Conservation (phyloP, 2,113 vertebrate species). For the Chiloscyllium plagiosum region DNA sequence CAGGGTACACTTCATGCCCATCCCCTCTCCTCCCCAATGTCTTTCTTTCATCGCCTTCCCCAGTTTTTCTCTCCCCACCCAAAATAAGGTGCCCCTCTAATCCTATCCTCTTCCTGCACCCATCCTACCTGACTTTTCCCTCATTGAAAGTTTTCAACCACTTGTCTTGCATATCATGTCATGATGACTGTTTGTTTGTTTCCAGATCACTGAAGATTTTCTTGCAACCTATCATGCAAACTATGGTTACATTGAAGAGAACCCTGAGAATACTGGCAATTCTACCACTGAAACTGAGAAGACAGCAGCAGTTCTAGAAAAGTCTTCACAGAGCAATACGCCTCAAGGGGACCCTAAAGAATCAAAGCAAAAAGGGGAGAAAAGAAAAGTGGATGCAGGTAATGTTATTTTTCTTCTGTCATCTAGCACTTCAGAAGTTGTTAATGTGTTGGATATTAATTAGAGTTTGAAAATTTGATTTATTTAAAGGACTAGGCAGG, state of each 20-base stretch:
- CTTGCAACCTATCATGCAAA: slow-evolving; percentile 87
- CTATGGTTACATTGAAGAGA: slow-evolving; percentile 75
- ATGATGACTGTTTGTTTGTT: slow-evolving; percentile 41
- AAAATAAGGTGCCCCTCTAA: no score
- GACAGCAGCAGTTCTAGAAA: slow-evolving; percentile 40
- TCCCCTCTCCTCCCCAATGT: no score
- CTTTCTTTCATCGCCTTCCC: no score
- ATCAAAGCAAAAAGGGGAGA: slow-evolving; percentile 72
- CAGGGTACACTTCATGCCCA: no score
- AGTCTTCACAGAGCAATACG: slow-evolving; percentile 44
- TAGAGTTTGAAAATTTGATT: not conserved
- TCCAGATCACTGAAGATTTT: slow-evolving; percentile 90
- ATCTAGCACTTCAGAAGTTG: not conserved
- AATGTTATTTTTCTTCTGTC: not conserved
- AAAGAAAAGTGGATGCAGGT: slow-evolving; percentile 82
- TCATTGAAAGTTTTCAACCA: not conserved
- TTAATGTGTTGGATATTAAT: not conserved
- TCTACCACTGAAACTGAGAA: slow-evolving; percentile 45
- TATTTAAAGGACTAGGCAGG: not conserved
- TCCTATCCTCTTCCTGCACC: no score
- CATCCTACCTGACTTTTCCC: no score
- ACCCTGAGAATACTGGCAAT: slow-evolving; percentile 49
- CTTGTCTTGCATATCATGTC: slow-evolving; percentile 7
- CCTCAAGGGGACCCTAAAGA: slow-evolving; percentile 51
- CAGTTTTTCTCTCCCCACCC: no score